phyloP scores from a whole-genome alignment of 2,888 invertebrate genomes.

The Agrypnus murinus region DNA sequence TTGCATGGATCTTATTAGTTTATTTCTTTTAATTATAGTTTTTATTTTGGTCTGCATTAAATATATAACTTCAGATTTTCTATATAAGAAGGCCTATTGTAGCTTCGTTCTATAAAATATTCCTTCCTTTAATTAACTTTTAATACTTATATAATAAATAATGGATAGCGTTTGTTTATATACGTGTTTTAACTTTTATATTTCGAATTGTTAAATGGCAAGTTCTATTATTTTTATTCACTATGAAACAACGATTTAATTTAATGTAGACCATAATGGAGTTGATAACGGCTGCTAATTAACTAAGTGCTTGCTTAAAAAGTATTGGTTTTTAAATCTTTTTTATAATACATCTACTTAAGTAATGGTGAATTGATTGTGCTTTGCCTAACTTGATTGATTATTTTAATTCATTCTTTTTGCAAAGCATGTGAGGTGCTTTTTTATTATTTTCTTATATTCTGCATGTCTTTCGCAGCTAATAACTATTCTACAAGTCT shows the following conservation, averaged over 20 bases:
- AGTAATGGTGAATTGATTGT: not conserved
- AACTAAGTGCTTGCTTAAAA: slow-evolving; percentile 36
- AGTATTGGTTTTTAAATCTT: slow-evolving; percentile 21
- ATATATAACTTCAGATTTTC: not conserved
- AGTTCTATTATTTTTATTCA: no score
- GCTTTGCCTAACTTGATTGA: not conserved
- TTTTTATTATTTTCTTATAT: slow-evolving; percentile 6
- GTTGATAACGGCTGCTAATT: slow-evolving; percentile 50
- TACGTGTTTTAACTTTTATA: no score
- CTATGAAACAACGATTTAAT: slow-evolving; percentile 10
- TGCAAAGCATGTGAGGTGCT: slow-evolving; percentile 7
- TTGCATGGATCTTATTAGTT: slow-evolving; percentile 29
- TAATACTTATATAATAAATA: no score
- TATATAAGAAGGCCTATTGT: no score
- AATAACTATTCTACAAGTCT: no score
- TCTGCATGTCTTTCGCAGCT: slow-evolving; percentile 4
- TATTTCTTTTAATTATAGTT: not conserved
- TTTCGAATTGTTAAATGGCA: no score
- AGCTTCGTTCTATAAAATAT: no score
- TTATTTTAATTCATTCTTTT: not conserved
- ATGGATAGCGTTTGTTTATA: no score
- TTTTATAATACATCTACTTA: not conserved
- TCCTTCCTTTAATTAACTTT: no score
- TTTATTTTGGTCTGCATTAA: slow-evolving; percentile 44
- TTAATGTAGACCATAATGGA: slow-evolving; percentile 51